A percentile compares a stretch with the other conserved stretches of the same genome.
phyloP scores from a whole-genome alignment of 1,140 invertebrate genomes.

The Stenopsyche tienmushanensis region DNA sequence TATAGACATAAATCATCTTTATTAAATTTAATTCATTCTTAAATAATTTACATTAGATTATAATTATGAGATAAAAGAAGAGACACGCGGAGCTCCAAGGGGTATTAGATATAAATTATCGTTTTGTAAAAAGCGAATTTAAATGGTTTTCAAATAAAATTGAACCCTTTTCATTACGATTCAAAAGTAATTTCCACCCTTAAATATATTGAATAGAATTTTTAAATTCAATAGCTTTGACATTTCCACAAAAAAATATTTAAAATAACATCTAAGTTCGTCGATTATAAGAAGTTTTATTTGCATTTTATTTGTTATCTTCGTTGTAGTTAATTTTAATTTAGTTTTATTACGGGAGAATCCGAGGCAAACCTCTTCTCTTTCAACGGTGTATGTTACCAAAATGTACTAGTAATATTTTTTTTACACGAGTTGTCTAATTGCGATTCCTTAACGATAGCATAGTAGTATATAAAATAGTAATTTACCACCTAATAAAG shows the following conservation, averaged over 20 bases:
- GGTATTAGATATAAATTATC: too few relatives aligned
- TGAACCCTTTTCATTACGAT: background rate
- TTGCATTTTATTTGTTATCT: background rate
- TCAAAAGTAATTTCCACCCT: background rate
- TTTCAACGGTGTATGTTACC: constrained; percentile 38
- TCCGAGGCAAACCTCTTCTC: constrained; percentile 30
- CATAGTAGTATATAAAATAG: constrained; percentile 1
- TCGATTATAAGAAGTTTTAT: background rate
- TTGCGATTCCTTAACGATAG: too few relatives aligned
- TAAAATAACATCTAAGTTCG: too few relatives aligned
- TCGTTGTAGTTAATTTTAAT: background rate
- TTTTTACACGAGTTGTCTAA: too few relatives aligned
- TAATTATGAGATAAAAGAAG: too few relatives aligned
- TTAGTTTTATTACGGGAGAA: constrained; percentile 20
- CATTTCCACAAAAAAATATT: too few relatives aligned
- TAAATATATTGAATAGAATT: background rate
- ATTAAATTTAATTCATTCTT: too few relatives aligned
- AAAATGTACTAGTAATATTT: constrained; percentile 18
- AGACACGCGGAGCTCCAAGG: too few relatives aligned
- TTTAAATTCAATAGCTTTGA: background rate
- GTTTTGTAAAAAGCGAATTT: too few relatives aligned
- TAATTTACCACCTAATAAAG: too few relatives aligned
- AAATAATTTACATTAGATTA: too few relatives aligned
- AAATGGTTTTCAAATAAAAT: too few relatives aligned
- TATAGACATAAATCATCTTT: background rate